Percentiles rank a stretch among this genome's conserved stretches.
Evolutionary conservation across 2,797 vertebrate genomes (phyloP).

Genomic region (Glyptemys insculpta): DNA sequence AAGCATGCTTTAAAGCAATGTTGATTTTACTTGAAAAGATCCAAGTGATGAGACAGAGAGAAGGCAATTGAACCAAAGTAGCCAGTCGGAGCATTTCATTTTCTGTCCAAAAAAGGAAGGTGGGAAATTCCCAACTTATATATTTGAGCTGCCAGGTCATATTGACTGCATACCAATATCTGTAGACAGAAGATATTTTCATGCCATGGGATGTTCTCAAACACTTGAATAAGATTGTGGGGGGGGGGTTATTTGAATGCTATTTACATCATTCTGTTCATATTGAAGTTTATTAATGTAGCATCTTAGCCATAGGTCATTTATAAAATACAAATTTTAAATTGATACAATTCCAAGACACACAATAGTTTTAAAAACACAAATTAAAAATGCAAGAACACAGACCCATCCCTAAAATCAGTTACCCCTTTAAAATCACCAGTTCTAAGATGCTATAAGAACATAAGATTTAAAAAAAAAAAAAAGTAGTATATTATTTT

Average conservation of each 20-base stretch:
- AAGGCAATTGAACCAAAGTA: accelerated
- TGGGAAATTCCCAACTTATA: accelerated
- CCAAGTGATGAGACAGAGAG: neutral
- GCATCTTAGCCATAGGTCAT: neutral
- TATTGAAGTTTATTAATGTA: neutral
- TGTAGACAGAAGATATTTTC: neutral
- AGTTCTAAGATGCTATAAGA: neutral
- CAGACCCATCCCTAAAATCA: neutral
- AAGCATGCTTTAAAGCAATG: accelerated
- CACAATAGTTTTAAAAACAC: neutral
- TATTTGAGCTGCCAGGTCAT: neutral
- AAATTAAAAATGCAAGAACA: neutral
- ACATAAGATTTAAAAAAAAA: neutral
- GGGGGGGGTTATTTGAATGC: neutral
- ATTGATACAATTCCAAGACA: neutral
- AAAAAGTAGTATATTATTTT: neutral
- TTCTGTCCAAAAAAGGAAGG: accelerated
- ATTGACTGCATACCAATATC: neutral
- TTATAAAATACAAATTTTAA: neutral
- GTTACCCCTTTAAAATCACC: neutral
- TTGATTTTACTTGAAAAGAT: neutral
- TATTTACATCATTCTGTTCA: neutral
- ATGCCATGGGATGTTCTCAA: neutral
- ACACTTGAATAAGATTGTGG: accelerated
- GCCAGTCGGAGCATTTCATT: accelerated